phyloP scores from a whole-genome alignment of 2,888 invertebrate species.

The Drosophila merina region DNA sequence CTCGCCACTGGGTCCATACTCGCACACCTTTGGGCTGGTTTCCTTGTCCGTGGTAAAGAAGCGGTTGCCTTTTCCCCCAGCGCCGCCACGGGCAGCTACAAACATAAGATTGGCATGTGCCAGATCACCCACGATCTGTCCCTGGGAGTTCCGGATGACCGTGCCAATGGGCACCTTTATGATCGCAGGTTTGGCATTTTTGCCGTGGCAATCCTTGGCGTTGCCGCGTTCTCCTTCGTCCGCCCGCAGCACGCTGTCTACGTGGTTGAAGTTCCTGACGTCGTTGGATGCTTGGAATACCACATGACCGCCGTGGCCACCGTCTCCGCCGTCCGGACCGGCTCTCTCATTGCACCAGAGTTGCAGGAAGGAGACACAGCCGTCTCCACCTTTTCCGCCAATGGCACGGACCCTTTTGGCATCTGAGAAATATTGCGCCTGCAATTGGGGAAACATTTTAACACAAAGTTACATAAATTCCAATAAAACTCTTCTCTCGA shows the following conservation, averaged over 20 bases:
- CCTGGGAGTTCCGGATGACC: constrained; percentile 86
- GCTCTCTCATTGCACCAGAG: constrained; percentile 93
- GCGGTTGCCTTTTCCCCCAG: constrained; percentile 97
- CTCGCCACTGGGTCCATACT: constrained; percentile 93
- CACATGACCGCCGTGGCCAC: constrained; percentile 97
- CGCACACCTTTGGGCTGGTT: constrained; percentile 93
- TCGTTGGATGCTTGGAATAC: constrained; percentile 90
- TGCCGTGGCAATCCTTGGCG: constrained; percentile 92
- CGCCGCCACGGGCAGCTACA: constrained; percentile 96
- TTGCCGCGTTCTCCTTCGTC: constrained; percentile 89
- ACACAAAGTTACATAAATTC: constrained; percentile 42
- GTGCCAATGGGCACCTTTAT: constrained; percentile 94
- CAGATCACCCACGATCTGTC: constrained; percentile 88
- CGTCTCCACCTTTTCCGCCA: constrained; percentile 97
- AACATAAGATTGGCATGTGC: constrained; percentile 89
- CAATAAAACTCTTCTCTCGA: not conserved
- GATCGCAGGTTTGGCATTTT: constrained; percentile 89
- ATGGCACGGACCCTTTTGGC: constrained; percentile 87
- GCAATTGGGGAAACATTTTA: not conserved
- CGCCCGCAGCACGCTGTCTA: constrained; percentile 87
- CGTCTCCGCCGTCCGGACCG: constrained; percentile 92
- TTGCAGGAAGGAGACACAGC: constrained; percentile 93
- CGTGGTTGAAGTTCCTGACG: constrained; percentile 89
- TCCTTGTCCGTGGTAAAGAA: constrained; percentile 93
- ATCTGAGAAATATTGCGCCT: constrained; percentile 90